Percentiles rank a stretch among this genome's conserved stretches.
These are phyloP conservation scores for Tangara arthus DNA, from an alignment of 2,797 vertebrate species.

Conservation along the genomic window DNA sequence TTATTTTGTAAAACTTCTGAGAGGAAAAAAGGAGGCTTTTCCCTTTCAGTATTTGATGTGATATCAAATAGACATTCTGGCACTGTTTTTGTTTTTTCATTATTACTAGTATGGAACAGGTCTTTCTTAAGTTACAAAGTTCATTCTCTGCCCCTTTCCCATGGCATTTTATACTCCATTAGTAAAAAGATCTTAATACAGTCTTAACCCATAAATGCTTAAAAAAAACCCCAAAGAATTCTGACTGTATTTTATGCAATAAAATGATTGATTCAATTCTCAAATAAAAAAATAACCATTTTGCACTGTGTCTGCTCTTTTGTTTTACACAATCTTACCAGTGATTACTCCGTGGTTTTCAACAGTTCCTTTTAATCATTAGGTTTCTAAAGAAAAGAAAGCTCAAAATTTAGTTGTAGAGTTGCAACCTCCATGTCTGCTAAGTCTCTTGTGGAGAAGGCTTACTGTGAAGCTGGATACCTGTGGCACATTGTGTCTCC, in stretches of 20 bases:
- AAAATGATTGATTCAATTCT: not conserved
- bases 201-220: not conserved
- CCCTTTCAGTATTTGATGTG: not conserved
- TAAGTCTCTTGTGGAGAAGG: not conserved
- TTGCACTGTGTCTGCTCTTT: not conserved
- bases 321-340: not conserved
- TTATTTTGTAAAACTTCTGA: not conserved
- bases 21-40: not conserved
- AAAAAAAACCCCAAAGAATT: not conserved
- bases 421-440: not conserved
- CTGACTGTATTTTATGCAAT: not conserved
- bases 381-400: not conserved
- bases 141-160: not conserved
- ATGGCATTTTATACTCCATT: not conserved
- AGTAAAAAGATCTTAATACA: not conserved
- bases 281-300: not conserved
- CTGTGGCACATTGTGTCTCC: fast-evolving
- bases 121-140: not conserved
- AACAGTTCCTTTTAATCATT: not conserved
- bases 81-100: not conserved
- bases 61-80: not conserved
- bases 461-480: not conserved
- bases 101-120: not conserved
- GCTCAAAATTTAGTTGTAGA: not conserved
- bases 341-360: not conserved